Base-by-base conservation (phyloP, 2,888 invertebrate species). In the Lithosia quadra region DNA sequence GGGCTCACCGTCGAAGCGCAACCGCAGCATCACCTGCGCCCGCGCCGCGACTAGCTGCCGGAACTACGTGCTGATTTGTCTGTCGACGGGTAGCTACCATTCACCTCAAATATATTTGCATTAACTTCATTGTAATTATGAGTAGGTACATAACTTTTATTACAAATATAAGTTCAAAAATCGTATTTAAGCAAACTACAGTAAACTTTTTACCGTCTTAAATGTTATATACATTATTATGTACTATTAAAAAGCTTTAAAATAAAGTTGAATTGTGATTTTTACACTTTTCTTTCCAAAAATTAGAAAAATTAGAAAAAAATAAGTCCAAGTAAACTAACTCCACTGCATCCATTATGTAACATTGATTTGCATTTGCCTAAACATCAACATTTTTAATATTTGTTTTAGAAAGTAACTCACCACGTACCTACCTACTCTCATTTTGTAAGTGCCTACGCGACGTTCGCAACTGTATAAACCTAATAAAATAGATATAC, bases 51-150 rank as follows among this genome's bases (percentile, higher is more conserved):
- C 75, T 81, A 82, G 81, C 82, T 63, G 82, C 87, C 89, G 91
- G 91, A 90, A 90, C 91, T 92, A 91, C 91, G 92, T 92, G 92
- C 91, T 91, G 90, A 89, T 89, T 85, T 89, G 88, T 85, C 84
- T 77, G 73, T 72, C 86, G 88, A 80, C 85, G 82, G 84, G 34
- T 33, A 57, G 15, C 57, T 43, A 28, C 18, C 7, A 49, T 9
- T n/a, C n/a, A n/a, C 49, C n/a, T n/a, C 49, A 49, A 49, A 18
- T 49, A n/a, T 49, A 49, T n/a, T 49, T 8, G n/a, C 49, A n/a
- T 8, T 7, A 43, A 43, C 43, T 43, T 4, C 39, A 43, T 18
- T 43, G 18, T 8, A n/a, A 49, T 43, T 43, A 18, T n/a, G 4
- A 5, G 28, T 39, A 39, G 15, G 5, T 39, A 15, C 15, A 13